These are phyloP conservation scores for Dendroctonus valens DNA, from an alignment of 1,140 invertebrate species.

Conservation along the genomic window DNA sequence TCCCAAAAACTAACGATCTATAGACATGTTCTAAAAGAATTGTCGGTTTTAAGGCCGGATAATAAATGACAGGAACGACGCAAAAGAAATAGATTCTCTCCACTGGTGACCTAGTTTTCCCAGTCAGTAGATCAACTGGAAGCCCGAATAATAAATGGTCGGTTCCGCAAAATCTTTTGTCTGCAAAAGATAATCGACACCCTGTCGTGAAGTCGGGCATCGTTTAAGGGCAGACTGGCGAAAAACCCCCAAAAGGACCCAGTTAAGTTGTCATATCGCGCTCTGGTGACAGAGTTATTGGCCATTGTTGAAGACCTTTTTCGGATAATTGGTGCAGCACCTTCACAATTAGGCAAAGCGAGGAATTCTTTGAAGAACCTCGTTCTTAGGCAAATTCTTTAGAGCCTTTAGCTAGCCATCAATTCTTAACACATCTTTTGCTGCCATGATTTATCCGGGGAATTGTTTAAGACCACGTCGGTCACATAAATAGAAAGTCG, in stretches of 20 bases:
- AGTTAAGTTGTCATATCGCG: constrained; percentile 19
- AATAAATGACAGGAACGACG: constrained; percentile 4
- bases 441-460: too few relatives aligned
- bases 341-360: neutral
- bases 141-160: constrained; percentile 29
- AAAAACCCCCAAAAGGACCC: constrained; percentile 9
- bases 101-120: constrained; percentile 23
- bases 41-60: neutral
- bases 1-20: too few relatives aligned
- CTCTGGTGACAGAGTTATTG: constrained; percentile 21
- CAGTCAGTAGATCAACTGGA: constrained; percentile 27
- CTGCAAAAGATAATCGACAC: constrained; percentile 29
- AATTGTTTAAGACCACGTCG: constrained; percentile 11
- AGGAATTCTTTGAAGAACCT: too few relatives aligned
- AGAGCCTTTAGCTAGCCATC: too few relatives aligned
- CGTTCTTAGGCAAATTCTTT: too few relatives aligned
- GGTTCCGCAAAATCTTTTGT: constrained; percentile 31
- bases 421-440: too few relatives aligned
- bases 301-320: constrained; percentile 12
- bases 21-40: too few relatives aligned
- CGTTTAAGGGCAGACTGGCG: constrained; percentile 10
- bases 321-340: constrained; percentile 17
- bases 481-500: constrained; percentile 14
- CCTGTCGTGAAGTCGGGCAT: constrained; percentile 10
- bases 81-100: constrained; percentile 13